Base-by-base conservation (phyloP, 2,888 invertebrate species). In the Tuberolachnus salignus region DNA sequence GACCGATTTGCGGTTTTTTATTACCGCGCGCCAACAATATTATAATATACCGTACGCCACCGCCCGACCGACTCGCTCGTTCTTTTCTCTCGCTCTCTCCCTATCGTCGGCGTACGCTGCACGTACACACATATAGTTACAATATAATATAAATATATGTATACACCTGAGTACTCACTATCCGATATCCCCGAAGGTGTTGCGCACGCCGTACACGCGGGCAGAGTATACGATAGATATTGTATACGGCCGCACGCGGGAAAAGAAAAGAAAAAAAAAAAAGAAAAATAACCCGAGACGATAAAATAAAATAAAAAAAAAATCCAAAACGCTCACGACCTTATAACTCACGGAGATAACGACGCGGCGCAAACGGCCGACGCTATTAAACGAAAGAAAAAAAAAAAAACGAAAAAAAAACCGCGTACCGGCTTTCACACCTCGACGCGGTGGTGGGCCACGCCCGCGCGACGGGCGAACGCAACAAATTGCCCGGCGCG, bases 261-360 rank as follows among this genome's bases (percentile, higher is more conserved):
- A 23, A 49, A 16, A 49, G 2, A 10, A 51, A 73, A 71, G 53
- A 64, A 74, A n/a, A n/a, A n/a, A n/a, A n/a, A n/a, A n/a, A n/a
- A n/a, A n/a, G n/a, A n/a, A n/a, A n/a, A n/a, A n/a, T n/a, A n/a
- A n/a, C n/a, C n/a, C 63, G 44, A 51, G 53, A 63, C 61, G 53
- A 53, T 63, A 73, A 63, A 72, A 57, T 49, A 49, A 26, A 46
- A 49, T 8, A 70, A 71, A 23, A 44, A 51, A 78, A 67, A 69
- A 78, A 78, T 61, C 51, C 69, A 51, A 78, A 78, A 78, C 78
- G 21, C 69, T 78, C 78, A 69, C 78, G 78, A 78, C 78, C 78
- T 34, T 78, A 78, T 78, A 78, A 78, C 69, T 78, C 78, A 78
- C 19, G 78, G 26, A 69, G 78, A 78, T 78, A 78, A 78, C 75